Evolutionary conservation across 2,888 invertebrate species (phyloP).

Genomic region (Lepetodrilus schrolli): DNA sequence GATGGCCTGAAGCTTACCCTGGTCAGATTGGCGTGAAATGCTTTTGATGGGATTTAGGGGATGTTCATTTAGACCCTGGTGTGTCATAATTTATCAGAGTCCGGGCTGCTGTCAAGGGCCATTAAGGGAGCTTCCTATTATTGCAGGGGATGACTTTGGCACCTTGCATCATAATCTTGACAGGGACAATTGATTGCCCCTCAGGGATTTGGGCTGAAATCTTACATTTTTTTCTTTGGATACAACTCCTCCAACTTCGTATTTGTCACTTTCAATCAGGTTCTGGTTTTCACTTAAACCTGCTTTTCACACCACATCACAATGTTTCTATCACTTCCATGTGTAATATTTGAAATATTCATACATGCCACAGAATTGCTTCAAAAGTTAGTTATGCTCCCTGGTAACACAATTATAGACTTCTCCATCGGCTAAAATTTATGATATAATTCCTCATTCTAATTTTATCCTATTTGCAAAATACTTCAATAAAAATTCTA

Average conservation of each 20-base stretch:
- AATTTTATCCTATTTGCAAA: too few relatives aligned
- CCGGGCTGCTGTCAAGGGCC: slow-evolving; percentile 3
- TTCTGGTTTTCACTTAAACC: not conserved
- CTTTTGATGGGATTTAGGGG: slow-evolving; percentile 25
- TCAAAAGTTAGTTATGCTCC: too few relatives aligned
- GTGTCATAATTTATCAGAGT: slow-evolving; percentile 25
- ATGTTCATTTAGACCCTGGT: not conserved
- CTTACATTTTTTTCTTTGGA: too few relatives aligned
- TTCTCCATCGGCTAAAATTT: too few relatives aligned
- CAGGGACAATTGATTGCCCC: not conserved
- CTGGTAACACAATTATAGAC: too few relatives aligned
- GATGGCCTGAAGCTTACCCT: not conserved
- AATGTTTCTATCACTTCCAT: too few relatives aligned
- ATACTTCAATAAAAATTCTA: too few relatives aligned
- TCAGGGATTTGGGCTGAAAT: not conserved
- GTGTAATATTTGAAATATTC: too few relatives aligned
- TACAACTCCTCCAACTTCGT: too few relatives aligned
- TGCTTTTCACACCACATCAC: too few relatives aligned
- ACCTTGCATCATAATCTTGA: slow-evolving; percentile 23
- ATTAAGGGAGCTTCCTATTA: slow-evolving; percentile 13
- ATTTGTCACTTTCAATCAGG: slow-evolving; percentile 23
- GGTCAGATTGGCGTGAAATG: slow-evolving; percentile 22
- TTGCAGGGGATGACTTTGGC: not conserved
- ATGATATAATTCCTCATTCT: too few relatives aligned
- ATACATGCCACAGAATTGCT: too few relatives aligned